Percentiles rank a stretch among this genome's conserved stretches.
These are phyloP conservation scores for Echeneis naucrates DNA, from an alignment of 2,797 vertebrate genomes.

Conservation along the genomic window DNA sequence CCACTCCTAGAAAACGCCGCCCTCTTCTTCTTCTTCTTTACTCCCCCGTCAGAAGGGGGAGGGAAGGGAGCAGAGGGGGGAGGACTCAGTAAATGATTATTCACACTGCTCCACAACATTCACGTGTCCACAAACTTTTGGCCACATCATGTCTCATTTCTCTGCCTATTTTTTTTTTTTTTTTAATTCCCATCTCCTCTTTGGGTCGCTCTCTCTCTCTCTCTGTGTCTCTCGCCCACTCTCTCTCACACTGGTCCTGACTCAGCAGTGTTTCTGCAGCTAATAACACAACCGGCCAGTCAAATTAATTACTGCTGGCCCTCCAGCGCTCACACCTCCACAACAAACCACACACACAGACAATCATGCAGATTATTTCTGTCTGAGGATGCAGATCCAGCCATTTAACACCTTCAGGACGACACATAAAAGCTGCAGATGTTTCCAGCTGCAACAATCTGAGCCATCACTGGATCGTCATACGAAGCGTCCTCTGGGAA, in stretches of 20 bases:
- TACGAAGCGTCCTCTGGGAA: too few relatives aligned
- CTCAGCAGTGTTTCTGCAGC: slow-evolving; percentile 45
- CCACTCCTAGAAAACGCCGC: neutral
- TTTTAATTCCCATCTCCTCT: neutral
- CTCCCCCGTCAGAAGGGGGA: neutral
- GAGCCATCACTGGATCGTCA: too few relatives aligned
- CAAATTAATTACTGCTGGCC: slow-evolving; percentile 59
- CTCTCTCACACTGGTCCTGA: slow-evolving; percentile 28
- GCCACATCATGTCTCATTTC: neutral
- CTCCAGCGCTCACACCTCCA: slow-evolving; percentile 25
- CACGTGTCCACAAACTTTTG: neutral
- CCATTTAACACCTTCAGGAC: slow-evolving; percentile 44
- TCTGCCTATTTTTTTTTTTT: neutral
- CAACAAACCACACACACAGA: slow-evolving; percentile 8
- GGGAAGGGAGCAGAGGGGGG: neutral
- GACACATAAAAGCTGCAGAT: too few relatives aligned
- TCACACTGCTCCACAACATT: too few relatives aligned
- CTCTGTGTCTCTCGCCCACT: neutral
- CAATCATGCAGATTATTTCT: slow-evolving; percentile 14
- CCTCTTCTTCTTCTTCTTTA: neutral
- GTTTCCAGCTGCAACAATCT: neutral
- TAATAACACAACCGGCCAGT: slow-evolving; percentile 52
- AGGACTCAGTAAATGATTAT: too few relatives aligned
- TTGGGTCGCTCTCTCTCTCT: neutral
- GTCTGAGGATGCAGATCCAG: slow-evolving; percentile 42